Base-by-base conservation (phyloP, 2,797 vertebrate genomes). In the Harpagifer antarcticus region DNA sequence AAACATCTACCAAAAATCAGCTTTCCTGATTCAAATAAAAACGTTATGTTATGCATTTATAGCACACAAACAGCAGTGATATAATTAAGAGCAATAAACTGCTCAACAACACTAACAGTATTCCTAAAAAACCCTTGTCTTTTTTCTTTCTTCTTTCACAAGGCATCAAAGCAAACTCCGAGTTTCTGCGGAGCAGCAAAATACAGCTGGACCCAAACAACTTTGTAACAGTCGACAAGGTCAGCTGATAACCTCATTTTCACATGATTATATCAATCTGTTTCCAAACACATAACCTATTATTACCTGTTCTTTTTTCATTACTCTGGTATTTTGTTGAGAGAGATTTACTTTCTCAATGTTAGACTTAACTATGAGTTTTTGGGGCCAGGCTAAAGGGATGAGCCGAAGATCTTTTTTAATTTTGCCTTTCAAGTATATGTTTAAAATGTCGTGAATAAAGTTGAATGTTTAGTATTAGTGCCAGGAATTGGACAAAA, bases 171-270 rank as follows among this genome's bases (percentile, higher is more conserved):
- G 94, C 95, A 0, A 95, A 85, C 72, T 93, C 95, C 0, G 82
- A 89, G 0, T 96, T 95, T 53, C 90, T 97, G 71, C 87, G 78
- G 23, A 92, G 78, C 62, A 96, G 91, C 75, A 74, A 89, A 63
- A 64, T 97, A 1, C 60, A 83, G 48, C 93, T 91, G 68, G 94
- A 96, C n/a, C 78, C 81, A 2, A 94, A 88, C 17, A 92, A 92
- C 9, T 93, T 88, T 81, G 87, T 97, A 55, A 83, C 81, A 20
- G 96, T 97, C 3, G 92, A 97, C 54, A 92, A 96, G 95, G 96
- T 97, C 50, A 76, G 90, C 5, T 4, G n/a, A 19, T 19, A 19
- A 37, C 37, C 53, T 44, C 10, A 5, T n/a, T 3, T 45, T 61
- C 52, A 43, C 9, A 7, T n/a, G 12, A 12, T 54, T n/a, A 15